Percentiles rank a stretch among this genome's conserved stretches.
phyloP scores from a whole-genome alignment of 2,888 invertebrate species.

The Dioctria linearis region DNA sequence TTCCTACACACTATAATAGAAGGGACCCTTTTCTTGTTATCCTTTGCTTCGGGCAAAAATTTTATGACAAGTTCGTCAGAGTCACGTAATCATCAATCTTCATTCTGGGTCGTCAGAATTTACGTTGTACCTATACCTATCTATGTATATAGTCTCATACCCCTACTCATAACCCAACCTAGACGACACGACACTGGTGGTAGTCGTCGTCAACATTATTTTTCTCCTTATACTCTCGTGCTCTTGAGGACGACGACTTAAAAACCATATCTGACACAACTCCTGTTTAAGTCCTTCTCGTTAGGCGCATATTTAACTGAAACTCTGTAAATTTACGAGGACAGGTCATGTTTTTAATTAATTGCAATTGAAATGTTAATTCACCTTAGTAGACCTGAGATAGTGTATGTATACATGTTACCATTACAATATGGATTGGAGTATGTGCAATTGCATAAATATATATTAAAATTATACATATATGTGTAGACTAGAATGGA shows the following conservation, averaged over 20 bases:
- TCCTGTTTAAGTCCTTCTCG: not conserved
- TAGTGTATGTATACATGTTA: not conserved
- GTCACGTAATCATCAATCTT: slow-evolving; percentile 43
- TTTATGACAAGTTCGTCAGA: slow-evolving; percentile 33
- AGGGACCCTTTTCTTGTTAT: slow-evolving; percentile 4
- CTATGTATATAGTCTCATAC: too few relatives aligned
- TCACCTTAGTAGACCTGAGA: not conserved
- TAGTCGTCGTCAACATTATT: slow-evolving; percentile 13
- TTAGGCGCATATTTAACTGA: not conserved
- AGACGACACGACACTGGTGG: not conserved
- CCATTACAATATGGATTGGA: not conserved
- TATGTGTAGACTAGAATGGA: too few relatives aligned
- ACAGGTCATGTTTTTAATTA: slow-evolving; percentile 39
- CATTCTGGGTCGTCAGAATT: not conserved
- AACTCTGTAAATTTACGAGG: slow-evolving; percentile 29
- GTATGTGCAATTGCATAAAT: slow-evolving; percentile 11
- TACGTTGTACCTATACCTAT: not conserved
- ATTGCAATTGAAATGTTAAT: slow-evolving; percentile 45
- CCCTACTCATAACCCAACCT: not conserved
- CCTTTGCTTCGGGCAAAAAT: not conserved
- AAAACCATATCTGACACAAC: not conserved
- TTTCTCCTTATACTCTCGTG: not conserved
- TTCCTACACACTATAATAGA: not conserved
- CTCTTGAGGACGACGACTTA: too few relatives aligned
- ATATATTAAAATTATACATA: too few relatives aligned